Evolutionary conservation across 2,113 vertebrate species (phyloP), one percentile per base, ranked within the genome.

Genomic region (Tragelaphus buxtoni): DNA sequence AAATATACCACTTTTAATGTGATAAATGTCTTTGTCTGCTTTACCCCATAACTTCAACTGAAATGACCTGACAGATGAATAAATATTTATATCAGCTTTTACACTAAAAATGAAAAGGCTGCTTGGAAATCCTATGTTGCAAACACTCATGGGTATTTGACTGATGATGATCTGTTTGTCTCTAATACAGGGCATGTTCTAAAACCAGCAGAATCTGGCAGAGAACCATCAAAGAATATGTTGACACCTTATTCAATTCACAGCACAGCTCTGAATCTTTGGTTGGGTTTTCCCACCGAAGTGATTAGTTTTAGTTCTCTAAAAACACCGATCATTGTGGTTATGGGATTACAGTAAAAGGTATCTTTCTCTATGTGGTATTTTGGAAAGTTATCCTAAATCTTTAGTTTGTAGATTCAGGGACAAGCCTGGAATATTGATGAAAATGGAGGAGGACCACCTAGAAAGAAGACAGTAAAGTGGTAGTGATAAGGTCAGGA

Each of bases 41-140:
- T 85, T 17, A 65, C 81, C 61, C 85, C 95, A 81, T 90, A 95
- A 94, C 65, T 90, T 95, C n/a, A 32, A 90, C 7, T 42, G 53
- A 93, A 93, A 88, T 65, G 42, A 96, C 49, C 80, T 94, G 82
- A 56, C 30, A 92, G 26, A 30, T 45, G 53, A 85, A 95, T 85
- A 95, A 94, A 94, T 90, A 88, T 76, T 96, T 92, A 49, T 95
- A 60, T 76, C 58, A 55, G 53, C 49, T 74, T 95, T 90, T 83
- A 79, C 63, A 74, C 77, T 76, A 56, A 90, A 92, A 83, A 86
- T 89, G 72, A 84, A 92, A 93, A 90, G 42, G 0, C 49, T 90
- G 76, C 56, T 93, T 91, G 28, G 72, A 93, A 93, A 82, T 76
- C 17, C 84, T 84, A 10, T 20, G 11, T 69, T 90, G 7, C 20